Base-by-base conservation (phyloP, 2,888 invertebrate species). In the Phyto melanocephala region DNA sequence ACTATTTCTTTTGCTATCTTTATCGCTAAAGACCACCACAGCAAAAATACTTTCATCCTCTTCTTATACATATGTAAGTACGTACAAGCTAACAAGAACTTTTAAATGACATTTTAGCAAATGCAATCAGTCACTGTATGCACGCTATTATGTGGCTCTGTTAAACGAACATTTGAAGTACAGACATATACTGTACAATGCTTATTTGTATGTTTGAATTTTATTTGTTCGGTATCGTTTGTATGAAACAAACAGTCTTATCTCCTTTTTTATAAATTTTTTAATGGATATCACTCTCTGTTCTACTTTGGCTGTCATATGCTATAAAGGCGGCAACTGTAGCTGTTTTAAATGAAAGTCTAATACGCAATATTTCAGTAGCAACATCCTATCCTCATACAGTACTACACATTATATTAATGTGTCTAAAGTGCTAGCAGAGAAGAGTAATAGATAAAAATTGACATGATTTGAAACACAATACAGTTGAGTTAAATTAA, bases 311-410 rank as follows among this genome's bases (percentile, higher is more conserved):
- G 17, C 42, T 72, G 65, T 67, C 79, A 60, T 72, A 72, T n/a
- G n/a, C n/a, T n/a, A n/a, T 35, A 72, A 72, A 79, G 79, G 72
- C 79, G 79, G 72, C 65, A 60, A 60, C 28, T 72, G n/a, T 52
- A 58, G 28, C 72, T 60, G 72, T 50, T 71, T 71, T 2, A 56
- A 63, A 52, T 33, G 40, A 17, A 52, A 60, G 17, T 42, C 17
- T 58, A 67, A 45, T 50, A 47, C 65, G 52, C 68, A 70, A 68
- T 77, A 56, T 11, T 56, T 56, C 78, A 79, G 72, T 67, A 72
- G 72, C 72, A 58, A 45, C 28, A 52, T 60, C 35, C 45, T 58
- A 52, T 20, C 13, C 24, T 50, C 33, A 6, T 28, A 54, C 54
- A n/a, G n/a, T n/a, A n/a, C n/a, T n/a, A 56, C 42, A 77, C 47